Percentiles rank a stretch among this genome's conserved stretches.
Evolutionary conservation across 35 echinoderm and acorn worm species (phyloP).

Genomic region (Apostichopus parvimensis): DNA sequence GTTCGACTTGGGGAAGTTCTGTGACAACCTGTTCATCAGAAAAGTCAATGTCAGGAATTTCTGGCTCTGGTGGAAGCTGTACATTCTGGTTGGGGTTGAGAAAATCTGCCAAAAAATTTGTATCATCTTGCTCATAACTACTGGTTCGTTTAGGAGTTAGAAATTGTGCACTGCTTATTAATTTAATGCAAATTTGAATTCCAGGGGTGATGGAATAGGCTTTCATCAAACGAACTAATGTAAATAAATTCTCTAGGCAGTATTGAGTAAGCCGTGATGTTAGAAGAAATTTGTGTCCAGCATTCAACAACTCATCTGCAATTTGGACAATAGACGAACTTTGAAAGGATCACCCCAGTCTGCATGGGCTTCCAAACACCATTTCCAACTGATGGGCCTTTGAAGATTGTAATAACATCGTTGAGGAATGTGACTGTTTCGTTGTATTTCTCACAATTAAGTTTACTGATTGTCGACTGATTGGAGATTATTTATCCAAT

Average conservation of each 20-base stretch:
- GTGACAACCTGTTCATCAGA: background rate
- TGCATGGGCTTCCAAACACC: slow-evolving; percentile 66
- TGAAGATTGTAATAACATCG: slow-evolving; percentile 55
- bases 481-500: no score
- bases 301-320: slow-evolving; percentile 52
- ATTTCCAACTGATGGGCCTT: slow-evolving; percentile 46
- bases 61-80: background rate
- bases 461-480: no score
- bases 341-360: slow-evolving; percentile 56
- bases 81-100: slow-evolving; percentile 16
- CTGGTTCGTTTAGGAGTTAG: slow-evolving; percentile 12
- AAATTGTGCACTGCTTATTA: background rate
- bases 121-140: slow-evolving; percentile 62
- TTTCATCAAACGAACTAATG: slow-evolving; percentile 57
- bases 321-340: slow-evolving; percentile 40
- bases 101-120: slow-evolving; percentile 66
- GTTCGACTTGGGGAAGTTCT: slow-evolving; percentile 42
- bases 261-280: slow-evolving; percentile 64
- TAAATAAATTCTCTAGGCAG: slow-evolving; percentile 73
- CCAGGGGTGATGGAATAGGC: slow-evolving; percentile 64
- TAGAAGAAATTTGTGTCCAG: slow-evolving; percentile 61
- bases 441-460: slow-evolving; percentile 52
- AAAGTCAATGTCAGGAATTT: background rate
- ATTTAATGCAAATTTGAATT: slow-evolving; percentile 68
- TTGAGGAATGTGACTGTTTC: slow-evolving; percentile 51